phyloP scores from a whole-genome alignment of 2,888 invertebrate species.

The Eledona agricola region DNA sequence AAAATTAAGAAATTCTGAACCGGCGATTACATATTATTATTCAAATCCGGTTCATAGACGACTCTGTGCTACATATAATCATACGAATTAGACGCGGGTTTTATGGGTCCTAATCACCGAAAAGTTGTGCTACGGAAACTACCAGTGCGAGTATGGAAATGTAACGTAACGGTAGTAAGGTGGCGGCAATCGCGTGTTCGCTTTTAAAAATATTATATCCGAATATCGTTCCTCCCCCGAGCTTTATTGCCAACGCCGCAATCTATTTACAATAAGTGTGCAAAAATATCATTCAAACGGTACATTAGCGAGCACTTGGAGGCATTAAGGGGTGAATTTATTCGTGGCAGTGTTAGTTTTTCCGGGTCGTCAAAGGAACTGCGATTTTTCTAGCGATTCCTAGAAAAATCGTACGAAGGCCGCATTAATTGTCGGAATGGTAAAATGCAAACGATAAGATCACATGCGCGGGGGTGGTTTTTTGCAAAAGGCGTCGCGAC shows the following conservation, averaged over 20 bases:
- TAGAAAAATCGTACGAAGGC: no score
- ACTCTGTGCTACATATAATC: constrained; percentile 1
- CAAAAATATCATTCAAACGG: constrained; percentile 32
- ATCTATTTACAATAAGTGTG: constrained; percentile 7
- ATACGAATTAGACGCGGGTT: neutral
- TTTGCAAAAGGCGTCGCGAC: constrained; percentile 47
- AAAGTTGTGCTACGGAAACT: no score
- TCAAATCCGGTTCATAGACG: constrained; percentile 28
- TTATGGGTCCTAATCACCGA: constrained; percentile 3
- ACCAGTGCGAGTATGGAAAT: no score
- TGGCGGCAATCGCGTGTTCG: no score
- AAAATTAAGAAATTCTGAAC: constrained; percentile 34
- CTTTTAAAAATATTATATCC: no score
- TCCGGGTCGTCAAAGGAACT: constrained; percentile 9
- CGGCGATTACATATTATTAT: constrained; percentile 30
- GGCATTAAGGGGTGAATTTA: constrained; percentile 47
- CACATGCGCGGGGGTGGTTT: no score
- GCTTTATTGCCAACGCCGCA: no score
- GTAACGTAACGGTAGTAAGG: no score
- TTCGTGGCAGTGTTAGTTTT: neutral
- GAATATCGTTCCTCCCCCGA: no score
- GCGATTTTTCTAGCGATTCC: no score
- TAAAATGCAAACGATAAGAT: constrained; percentile 15
- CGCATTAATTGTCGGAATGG: neutral
- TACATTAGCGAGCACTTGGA: constrained; percentile 45